A percentile compares a stretch with the other conserved stretches of the same genome.
Evolutionary conservation across 2,888 invertebrate genomes (phyloP).

Genomic region (Cataglyphis cursor): DNA sequence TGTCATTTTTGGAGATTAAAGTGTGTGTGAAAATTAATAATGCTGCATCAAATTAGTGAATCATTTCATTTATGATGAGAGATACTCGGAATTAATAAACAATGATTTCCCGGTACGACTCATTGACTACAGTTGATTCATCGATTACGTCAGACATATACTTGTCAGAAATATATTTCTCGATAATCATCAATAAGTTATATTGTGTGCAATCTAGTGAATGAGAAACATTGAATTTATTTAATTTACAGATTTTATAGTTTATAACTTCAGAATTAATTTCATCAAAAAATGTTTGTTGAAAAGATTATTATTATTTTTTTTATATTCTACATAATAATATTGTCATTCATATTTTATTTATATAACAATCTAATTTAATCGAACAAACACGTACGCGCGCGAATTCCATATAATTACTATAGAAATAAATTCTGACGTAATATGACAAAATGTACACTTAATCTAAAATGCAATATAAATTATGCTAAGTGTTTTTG

Average conservation of each 20-base stretch:
- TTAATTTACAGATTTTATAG: background rate
- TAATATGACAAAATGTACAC: background rate
- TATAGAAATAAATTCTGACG: background rate
- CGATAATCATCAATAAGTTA: conserved; percentile 10
- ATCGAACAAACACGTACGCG: background rate
- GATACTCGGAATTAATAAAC: conserved; percentile 1
- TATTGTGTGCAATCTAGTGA: background rate
- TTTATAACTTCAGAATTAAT: background rate
- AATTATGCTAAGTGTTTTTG: background rate
- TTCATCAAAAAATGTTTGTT: background rate
- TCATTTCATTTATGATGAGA: conserved; percentile 20
- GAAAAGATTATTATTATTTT: background rate
- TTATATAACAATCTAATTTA: background rate
- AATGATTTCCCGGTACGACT: conserved; percentile 26
- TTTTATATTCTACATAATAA: background rate
- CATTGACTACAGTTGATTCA: conserved; percentile 46
- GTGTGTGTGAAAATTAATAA: background rate
- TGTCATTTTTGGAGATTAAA: background rate
- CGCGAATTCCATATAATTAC: background rate
- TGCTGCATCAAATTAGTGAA: background rate
- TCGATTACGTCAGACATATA: conserved; percentile 46
- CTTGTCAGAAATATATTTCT: conserved; percentile 22
- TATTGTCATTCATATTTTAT: background rate
- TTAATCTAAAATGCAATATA: background rate
- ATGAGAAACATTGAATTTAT: background rate